Conservation (phyloP, 2,888 invertebrate species). For the Dryobota labecula region DNA sequence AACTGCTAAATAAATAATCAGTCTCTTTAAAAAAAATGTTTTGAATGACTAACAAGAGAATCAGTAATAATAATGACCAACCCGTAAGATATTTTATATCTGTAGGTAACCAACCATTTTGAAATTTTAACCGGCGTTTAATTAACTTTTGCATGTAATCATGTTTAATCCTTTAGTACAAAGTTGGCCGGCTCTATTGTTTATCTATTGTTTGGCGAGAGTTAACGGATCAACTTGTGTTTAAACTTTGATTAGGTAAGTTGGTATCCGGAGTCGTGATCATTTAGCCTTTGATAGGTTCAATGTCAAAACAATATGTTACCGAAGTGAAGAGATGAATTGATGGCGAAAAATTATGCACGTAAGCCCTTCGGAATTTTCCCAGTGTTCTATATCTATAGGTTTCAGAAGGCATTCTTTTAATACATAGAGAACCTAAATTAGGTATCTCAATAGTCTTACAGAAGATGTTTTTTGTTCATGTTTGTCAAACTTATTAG, state of each 20-base stretch:
- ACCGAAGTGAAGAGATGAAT: constrained; percentile 43
- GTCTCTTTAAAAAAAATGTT: constrained; percentile 35
- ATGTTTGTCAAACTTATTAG: background rate
- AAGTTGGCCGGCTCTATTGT: constrained; percentile 62
- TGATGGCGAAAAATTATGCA: constrained; percentile 24
- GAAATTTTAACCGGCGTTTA: constrained; percentile 40
- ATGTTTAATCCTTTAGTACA: constrained; percentile 54
- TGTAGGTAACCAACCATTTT: constrained; percentile 35
- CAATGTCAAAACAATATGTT: constrained; percentile 63
- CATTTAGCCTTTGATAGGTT: constrained; percentile 67
- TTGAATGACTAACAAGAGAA: constrained; percentile 20
- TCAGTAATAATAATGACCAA: constrained; percentile 27
- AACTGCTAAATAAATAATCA: constrained; percentile 39
- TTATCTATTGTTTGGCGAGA: constrained; percentile 63
- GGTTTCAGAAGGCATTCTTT: background rate
- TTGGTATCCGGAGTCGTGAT: constrained; percentile 62
- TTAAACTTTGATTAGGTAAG: constrained; percentile 68
- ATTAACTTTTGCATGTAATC: constrained; percentile 63
- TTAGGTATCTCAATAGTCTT: background rate
- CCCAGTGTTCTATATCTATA: too few relatives aligned
- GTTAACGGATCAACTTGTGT: constrained; percentile 63
- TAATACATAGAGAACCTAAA: background rate
- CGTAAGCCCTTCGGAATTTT: background rate
- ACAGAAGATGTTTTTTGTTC: background rate
- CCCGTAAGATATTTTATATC: constrained; percentile 52